These are phyloP conservation scores for Orchesella flavescens DNA, from an alignment of 2,888 invertebrate genomes.

Conservation along the genomic window DNA sequence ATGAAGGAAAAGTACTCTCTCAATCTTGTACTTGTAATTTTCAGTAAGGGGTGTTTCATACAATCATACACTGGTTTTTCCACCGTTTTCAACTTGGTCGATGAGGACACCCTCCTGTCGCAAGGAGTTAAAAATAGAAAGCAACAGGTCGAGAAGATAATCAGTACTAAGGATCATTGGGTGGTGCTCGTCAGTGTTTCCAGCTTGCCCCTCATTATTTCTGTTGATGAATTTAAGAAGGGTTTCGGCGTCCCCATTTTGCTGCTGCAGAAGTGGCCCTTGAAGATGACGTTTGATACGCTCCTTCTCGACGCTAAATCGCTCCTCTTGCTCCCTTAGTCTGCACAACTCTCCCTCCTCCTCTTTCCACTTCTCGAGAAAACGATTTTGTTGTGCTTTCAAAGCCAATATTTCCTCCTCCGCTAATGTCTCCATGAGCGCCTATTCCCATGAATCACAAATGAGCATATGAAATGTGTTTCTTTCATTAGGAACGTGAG, in stretches of 20 bases:
- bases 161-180: conserved; percentile 47
- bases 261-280: conserved; percentile 28
- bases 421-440: conserved; percentile 74
- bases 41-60: too few relatives aligned
- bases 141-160: conserved; percentile 69
- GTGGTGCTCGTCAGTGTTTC: background rate
- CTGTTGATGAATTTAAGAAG: background rate
- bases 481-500: too few relatives aligned
- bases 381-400: conserved; percentile 85
- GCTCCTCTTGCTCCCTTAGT: conserved; percentile 83
- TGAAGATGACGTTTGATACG: conserved; percentile 45
- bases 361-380: conserved; percentile 82
- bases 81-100: conserved; percentile 61
- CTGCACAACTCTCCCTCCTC: conserved; percentile 88
- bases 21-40: too few relatives aligned
- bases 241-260: conserved; percentile 30
- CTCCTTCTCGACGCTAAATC: conserved; percentile 69
- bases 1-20: too few relatives aligned
- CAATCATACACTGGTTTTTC: too few relatives aligned
- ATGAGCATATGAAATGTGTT: too few relatives aligned
- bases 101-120: conserved; percentile 69
- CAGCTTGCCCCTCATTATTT: background rate
- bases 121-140: conserved; percentile 70
- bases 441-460: conserved; percentile 42
- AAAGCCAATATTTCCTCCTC: conserved; percentile 92